Percentiles rank a stretch among this genome's conserved stretches.
These are phyloP conservation scores for Lagorchestes hirsutus DNA, from an alignment of 2,797 vertebrate genomes.

Conservation along the genomic window DNA sequence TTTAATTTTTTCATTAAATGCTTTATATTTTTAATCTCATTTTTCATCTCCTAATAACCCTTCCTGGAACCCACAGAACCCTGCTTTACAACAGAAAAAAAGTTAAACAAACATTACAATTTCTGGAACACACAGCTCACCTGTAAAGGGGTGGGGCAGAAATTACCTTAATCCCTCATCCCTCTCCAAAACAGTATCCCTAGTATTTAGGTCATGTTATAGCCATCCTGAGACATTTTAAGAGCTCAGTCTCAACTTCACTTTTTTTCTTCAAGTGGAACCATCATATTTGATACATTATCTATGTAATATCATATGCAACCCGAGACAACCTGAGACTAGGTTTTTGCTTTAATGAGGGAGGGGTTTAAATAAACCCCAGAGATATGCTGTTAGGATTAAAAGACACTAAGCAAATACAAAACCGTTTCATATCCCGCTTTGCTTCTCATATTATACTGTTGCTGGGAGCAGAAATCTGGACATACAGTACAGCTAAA, in stretches of 20 bases:
- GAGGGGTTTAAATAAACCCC: neutral
- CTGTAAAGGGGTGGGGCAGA: neutral
- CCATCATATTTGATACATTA: neutral
- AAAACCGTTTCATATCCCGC: constrained; percentile 10
- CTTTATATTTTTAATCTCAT: neutral
- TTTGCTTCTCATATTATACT: neutral
- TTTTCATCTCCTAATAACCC: neutral
- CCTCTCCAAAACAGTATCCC: neutral
- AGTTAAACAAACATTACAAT: neutral
- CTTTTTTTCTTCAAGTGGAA: neutral
- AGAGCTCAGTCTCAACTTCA: neutral
- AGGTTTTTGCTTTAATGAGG: neutral
- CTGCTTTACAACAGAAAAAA: neutral
- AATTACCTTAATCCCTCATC: neutral
- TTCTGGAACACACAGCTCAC: neutral
- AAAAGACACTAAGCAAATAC: constrained; percentile 34
- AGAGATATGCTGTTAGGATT: constrained; percentile 38
- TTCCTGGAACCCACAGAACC: neutral
- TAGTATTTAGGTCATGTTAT: neutral
- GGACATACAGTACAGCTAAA: neutral
- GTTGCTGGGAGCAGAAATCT: constrained; percentile 21
- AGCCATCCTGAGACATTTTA: neutral
- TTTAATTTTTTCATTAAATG: too few relatives aligned
- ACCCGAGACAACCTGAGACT: neutral
- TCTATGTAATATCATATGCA: neutral